Evolutionary conservation across 1,140 invertebrate species (phyloP).

Genomic region (Bombus soroeensis): DNA sequence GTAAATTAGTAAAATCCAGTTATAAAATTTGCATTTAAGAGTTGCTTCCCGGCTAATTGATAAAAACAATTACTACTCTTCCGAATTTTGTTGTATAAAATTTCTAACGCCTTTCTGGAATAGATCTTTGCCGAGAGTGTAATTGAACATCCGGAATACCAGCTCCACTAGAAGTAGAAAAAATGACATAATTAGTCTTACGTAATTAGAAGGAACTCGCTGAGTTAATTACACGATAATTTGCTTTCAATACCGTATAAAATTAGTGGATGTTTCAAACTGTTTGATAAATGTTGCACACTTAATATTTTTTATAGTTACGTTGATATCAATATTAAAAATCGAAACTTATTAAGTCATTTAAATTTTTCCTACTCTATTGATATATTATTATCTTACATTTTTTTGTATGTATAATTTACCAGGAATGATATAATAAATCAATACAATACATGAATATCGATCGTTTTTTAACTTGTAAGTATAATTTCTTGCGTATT

Average conservation of each 20-base stretch:
- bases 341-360: not conserved
- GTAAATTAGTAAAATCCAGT: not conserved
- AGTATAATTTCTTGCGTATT: too few relatives aligned
- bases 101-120: slow-evolving; percentile 90
- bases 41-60: slow-evolving; percentile 45
- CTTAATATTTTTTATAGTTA: not conserved
- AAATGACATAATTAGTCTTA: slow-evolving; percentile 24
- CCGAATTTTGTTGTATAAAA: slow-evolving; percentile 85
- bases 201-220: not conserved
- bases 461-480: too few relatives aligned
- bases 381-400: too few relatives aligned
- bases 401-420: not conserved
- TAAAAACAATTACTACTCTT: slow-evolving; percentile 59
- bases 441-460: too few relatives aligned
- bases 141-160: slow-evolving; percentile 96
- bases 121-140: slow-evolving; percentile 90
- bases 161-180: slow-evolving; percentile 86
- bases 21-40: slow-evolving; percentile 10
- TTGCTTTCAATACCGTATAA: slow-evolving; percentile 12
- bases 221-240: slow-evolving; percentile 1
- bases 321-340: not conserved
- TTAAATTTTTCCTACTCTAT: not conserved
- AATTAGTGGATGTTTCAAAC: slow-evolving; percentile 5
- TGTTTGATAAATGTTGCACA: not conserved
- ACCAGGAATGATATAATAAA: too few relatives aligned